Conservation (phyloP, 2,113 vertebrate genomes). For the Istiophorus platypterus region DNA sequence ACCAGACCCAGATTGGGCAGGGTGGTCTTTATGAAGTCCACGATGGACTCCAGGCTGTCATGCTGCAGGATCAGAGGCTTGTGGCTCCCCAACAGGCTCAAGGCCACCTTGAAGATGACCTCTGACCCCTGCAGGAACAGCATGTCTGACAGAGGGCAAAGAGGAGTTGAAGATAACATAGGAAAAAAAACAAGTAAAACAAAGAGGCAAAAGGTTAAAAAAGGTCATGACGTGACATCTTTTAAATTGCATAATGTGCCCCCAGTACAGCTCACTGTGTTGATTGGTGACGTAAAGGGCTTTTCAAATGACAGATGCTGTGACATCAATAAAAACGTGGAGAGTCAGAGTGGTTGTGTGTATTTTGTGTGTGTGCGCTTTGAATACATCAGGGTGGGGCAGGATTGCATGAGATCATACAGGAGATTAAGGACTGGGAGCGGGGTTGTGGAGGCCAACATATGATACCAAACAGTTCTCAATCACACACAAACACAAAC, state of each 20-base stretch:
- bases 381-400: conserved; percentile 67
- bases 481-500: not conserved
- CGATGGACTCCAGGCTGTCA: conserved; percentile 94
- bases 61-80: conserved; percentile 96
- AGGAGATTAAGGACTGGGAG: conserved; percentile 68
- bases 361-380: conserved; percentile 40
- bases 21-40: conserved; percentile 96
- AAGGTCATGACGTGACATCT: not conserved
- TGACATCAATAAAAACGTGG: conserved; percentile 58
- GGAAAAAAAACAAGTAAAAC: not conserved
- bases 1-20: conserved; percentile 95
- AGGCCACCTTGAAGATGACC: conserved; percentile 95
- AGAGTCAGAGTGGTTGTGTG: conserved; percentile 44
- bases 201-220: not conserved
- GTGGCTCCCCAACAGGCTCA: conserved; percentile 94
- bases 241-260: not conserved
- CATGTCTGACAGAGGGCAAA: conserved; percentile 87
- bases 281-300: conserved; percentile 35
- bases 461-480: conserved; percentile 48
- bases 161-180: not conserved
- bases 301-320: conserved; percentile 29
- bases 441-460: conserved; percentile 47
- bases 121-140: conserved; percentile 95
- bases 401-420: conserved; percentile 64
- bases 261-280: conserved; percentile 19